Evolutionary conservation across 2,797 vertebrate species (phyloP), one percentile per base, ranked within the genome.

Genomic region (Galago senegalensis): DNA sequence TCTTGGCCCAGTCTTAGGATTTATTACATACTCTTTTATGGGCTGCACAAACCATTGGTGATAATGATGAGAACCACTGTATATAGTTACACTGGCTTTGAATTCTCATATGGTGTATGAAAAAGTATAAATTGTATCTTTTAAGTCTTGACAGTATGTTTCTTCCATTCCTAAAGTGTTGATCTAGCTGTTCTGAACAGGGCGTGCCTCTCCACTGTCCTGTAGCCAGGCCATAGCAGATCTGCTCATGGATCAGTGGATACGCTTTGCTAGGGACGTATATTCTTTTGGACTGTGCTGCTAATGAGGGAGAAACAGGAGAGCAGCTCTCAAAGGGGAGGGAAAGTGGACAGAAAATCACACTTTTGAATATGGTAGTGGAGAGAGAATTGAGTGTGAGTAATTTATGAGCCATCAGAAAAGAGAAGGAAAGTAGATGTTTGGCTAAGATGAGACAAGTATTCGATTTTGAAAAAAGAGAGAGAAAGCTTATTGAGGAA

Each of bases 401-500:
- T 91, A 63, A 82, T 60, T 86, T 61, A 61, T 94, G 37, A 80
- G 46, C 61, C 56, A 85, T 40, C 75, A 63, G 25, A 20, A 53
- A 72, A 65, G 83, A 89, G 12, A 1, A 34, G n/a, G 23, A 3
- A 31, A 88, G 14, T 53, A 80, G 73, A 29, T 13, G 0, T 9
- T 34, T 87, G 76, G n/a, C 8, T 65, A 95, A 85, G 76, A 16
- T 43, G 92, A 96, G 65, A 2, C 75, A 46, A 29, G 14, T 43
- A 58, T 27, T 67, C 80, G 23, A 4, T 60, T 93, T 83, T 60
- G 13, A 77, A 94, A 90, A 92, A 0, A 75, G 67, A 96, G 80
- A 73, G 63, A 92, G 81, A 76, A 89, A 97, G 75, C 75, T 58
- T 81, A 92, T 70, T 34, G 1, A 85, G 91, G 53, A 58, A 93